phyloP scores from a whole-genome alignment of 2,888 invertebrate genomes.

The Drosophila atroscutellata region DNA sequence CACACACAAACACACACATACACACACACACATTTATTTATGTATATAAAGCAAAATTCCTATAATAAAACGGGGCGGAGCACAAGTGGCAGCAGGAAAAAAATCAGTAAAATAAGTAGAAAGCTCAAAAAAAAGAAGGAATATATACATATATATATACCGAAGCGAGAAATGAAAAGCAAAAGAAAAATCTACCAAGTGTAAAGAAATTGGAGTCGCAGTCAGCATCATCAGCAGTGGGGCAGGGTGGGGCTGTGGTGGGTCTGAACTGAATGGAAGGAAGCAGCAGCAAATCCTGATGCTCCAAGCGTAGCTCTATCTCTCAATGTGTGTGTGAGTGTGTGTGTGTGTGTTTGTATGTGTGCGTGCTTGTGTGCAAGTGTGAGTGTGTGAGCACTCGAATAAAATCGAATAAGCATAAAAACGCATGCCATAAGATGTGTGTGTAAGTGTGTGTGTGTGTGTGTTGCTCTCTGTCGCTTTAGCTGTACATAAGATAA shows the following conservation, averaged over 20 bases:
- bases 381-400: slow-evolving; percentile 68
- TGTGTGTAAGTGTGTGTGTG: slow-evolving; percentile 29
- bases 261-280: slow-evolving; percentile 48
- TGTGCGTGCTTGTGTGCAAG: slow-evolving; percentile 30
- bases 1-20: background rate
- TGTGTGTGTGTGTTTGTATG: slow-evolving; percentile 42
- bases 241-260: background rate
- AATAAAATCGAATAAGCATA: slow-evolving; percentile 79
- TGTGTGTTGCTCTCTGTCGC: slow-evolving; percentile 40
- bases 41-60: slow-evolving; percentile 72
- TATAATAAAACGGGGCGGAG: slow-evolving; percentile 82
- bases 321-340: slow-evolving; percentile 41
- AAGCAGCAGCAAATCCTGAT: slow-evolving; percentile 74
- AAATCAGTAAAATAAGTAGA: slow-evolving; percentile 55
- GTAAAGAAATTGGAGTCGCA: slow-evolving; percentile 79
- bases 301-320: slow-evolving; percentile 62
- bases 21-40: slow-evolving; percentile 12
- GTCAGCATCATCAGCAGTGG: slow-evolving; percentile 26
- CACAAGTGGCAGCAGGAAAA: slow-evolving; percentile 69
- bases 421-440: slow-evolving; percentile 73
- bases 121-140: slow-evolving; percentile 37
- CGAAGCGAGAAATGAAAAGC: slow-evolving; percentile 68
- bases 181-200: slow-evolving; percentile 80
- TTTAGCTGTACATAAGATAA: slow-evolving; percentile 61
- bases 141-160: background rate